phyloP scores from a whole-genome alignment of 2,888 invertebrate genomes.

The Anthrax anthrax region DNA sequence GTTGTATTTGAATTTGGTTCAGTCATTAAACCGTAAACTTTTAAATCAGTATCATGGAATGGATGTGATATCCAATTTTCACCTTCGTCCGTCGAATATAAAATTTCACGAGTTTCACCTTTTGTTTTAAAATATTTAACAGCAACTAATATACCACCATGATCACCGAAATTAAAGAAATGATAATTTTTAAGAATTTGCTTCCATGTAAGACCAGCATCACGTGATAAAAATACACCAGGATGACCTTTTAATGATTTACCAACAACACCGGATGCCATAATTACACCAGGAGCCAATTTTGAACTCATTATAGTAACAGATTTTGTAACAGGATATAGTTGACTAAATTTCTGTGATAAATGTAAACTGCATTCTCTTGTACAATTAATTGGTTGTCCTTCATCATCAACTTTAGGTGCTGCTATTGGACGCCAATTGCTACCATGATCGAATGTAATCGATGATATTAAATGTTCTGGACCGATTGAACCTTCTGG shows the following conservation, averaged over 20 bases:
- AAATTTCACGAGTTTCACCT: constrained; percentile 62
- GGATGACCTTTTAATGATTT: constrained; percentile 65
- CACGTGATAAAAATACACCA: constrained; percentile 64
- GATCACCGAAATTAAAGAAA: constrained; percentile 81
- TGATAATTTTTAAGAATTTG: constrained; percentile 66
- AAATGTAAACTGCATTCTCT: constrained; percentile 72
- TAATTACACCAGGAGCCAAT: constrained; percentile 76
- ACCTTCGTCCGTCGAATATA: constrained; percentile 79
- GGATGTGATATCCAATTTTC: constrained; percentile 62
- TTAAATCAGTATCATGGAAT: constrained; percentile 55
- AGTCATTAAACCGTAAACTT: constrained; percentile 82
- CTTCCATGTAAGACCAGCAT: constrained; percentile 73
- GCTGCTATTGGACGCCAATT: constrained; percentile 65
- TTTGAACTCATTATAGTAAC: constrained; percentile 72
- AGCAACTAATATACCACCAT: constrained; percentile 76
- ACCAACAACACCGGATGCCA: constrained; percentile 73
- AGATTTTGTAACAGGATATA: constrained; percentile 62
- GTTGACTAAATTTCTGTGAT: constrained; percentile 70
- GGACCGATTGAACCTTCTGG: constrained; percentile 41
- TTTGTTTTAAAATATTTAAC: constrained; percentile 64
- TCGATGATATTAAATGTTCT: constrained; percentile 62
- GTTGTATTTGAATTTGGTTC: constrained; percentile 91
- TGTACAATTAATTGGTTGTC: constrained; percentile 50
- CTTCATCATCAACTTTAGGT: constrained; percentile 53
- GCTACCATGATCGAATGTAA: constrained; percentile 77